A percentile compares a stretch with the other conserved stretches of the same genome.
phyloP scores from a whole-genome alignment of 1,140 invertebrate genomes.

The Nebria ingens region DNA sequence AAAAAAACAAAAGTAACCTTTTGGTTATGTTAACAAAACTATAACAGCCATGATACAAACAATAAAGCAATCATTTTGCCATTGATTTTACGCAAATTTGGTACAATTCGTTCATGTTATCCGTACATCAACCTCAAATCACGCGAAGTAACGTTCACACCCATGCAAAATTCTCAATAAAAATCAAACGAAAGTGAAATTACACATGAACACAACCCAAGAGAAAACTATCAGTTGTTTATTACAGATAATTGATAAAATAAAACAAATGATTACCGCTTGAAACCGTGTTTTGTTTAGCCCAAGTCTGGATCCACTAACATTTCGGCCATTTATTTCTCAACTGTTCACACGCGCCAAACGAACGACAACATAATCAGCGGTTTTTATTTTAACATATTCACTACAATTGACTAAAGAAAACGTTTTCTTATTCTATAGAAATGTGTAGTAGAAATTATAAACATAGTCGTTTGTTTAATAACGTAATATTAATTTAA shows the following conservation, averaged over 20 bases:
- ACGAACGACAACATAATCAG: not conserved
- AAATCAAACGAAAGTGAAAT: not conserved
- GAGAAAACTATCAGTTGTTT: not conserved
- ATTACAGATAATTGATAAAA: not conserved
- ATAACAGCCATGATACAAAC: no score
- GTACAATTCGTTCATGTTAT: no score
- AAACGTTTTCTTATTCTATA: no score
- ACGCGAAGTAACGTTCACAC: constrained; percentile 6
- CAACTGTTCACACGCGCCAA: constrained; percentile 7
- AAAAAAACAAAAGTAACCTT: no score
- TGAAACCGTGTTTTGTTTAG: not conserved
- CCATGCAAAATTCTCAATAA: constrained; percentile 8
- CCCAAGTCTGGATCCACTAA: constrained; percentile 1
- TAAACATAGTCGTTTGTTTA: not conserved
- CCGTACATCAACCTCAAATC: constrained; percentile 4
- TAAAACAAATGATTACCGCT: not conserved
- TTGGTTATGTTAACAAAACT: no score
- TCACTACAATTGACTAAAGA: no score
- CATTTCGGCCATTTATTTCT: constrained; percentile 2
- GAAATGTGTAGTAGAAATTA: not conserved
- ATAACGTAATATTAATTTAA: not conserved
- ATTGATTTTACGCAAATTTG: no score
- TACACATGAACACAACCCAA: not conserved
- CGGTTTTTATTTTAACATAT: not conserved
- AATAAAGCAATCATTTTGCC: no score